Base-by-base conservation (phyloP, 53 echinoderm and acorn worm species). In the Holothuria leucospilota region DNA sequence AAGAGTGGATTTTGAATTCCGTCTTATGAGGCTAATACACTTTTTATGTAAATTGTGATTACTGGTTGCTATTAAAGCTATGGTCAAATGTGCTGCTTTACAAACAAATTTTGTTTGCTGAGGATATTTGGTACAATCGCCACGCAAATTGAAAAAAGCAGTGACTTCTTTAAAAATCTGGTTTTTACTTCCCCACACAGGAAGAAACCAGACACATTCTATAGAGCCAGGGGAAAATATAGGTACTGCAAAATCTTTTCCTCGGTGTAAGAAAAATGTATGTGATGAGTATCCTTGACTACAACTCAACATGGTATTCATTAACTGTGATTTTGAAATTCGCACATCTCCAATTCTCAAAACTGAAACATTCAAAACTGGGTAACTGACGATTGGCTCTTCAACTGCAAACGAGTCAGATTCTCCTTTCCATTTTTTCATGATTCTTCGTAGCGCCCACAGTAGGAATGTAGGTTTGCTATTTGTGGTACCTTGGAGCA, bases 361-460 rank as follows among this genome's bases (percentile, higher is more conserved):
- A 20, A 77, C 56, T 40, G 77, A 77, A 13, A 77, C 77, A 21
- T 77, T 13, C 34, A 34, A 34, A 34, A 34, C 34, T 1, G 34
- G 34, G 34, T 34, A 34, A 34, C 34, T 34, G 34, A 42, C 77
- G 20, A 77, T 77, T 10, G 40, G 52, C 14, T 51, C 51, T 42
- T 77, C 77, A 9, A 39, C 11, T 13, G 77, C 77, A 53, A 28
- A 51, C 21, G 52, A 21, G 56, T 77, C 77, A 51, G 13, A 53
- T 20, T 77, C n/a, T 20, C 77, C 77, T 77, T 77, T 77, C 77
- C 77, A 77, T 25, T 77, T 77, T 21, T 77, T 77, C 27, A 51
- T 51, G 58, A 77, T 77, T 77, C 77, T 30, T 51, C 77, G 77
- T 13, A 77, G 25, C 39, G 77, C 53, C 77, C 77, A 77, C 77